Percentiles rank a stretch among this genome's conserved stretches.
These are phyloP conservation scores for Cacoxenus indagator DNA, from an alignment of 2,888 invertebrate genomes.

Conservation along the genomic window DNA sequence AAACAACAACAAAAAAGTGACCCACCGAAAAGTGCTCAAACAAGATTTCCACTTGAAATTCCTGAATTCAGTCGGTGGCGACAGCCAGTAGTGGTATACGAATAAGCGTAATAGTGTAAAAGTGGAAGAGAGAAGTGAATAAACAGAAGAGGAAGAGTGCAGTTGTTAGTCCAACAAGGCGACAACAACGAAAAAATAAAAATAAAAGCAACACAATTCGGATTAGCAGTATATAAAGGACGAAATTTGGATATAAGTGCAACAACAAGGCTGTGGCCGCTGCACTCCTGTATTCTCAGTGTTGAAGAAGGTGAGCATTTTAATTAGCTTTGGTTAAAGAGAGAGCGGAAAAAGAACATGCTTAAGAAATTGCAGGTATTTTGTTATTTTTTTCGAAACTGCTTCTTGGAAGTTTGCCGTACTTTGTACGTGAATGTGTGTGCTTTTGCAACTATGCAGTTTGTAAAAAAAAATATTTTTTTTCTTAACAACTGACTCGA, in stretches of 20 bases:
- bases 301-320: neutral
- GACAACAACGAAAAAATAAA: neutral
- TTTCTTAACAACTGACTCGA: neutral
- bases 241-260: slow-evolving; percentile 10
- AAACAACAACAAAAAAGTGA: slow-evolving; percentile 2
- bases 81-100: neutral
- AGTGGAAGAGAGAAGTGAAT: neutral
- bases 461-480: neutral
- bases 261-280: neutral
- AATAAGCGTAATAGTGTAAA: neutral
- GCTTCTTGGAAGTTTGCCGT: neutral
- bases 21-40: slow-evolving; percentile 54
- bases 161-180: too few relatives aligned
- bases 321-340: neutral
- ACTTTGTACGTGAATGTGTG: neutral
- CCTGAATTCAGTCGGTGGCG: slow-evolving; percentile 53
- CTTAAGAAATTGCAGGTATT: neutral
- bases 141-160: slow-evolving; percentile 2
- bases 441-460: neutral
- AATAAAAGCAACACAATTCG: neutral
- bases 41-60: slow-evolving; percentile 64
- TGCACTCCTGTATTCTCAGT: neutral
- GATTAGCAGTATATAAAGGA: neutral
- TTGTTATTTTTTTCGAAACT: neutral
- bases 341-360: neutral